These are phyloP conservation scores for Hirtodrosophila confusa DNA, from an alignment of 2,888 invertebrate species.

Conservation along the genomic window DNA sequence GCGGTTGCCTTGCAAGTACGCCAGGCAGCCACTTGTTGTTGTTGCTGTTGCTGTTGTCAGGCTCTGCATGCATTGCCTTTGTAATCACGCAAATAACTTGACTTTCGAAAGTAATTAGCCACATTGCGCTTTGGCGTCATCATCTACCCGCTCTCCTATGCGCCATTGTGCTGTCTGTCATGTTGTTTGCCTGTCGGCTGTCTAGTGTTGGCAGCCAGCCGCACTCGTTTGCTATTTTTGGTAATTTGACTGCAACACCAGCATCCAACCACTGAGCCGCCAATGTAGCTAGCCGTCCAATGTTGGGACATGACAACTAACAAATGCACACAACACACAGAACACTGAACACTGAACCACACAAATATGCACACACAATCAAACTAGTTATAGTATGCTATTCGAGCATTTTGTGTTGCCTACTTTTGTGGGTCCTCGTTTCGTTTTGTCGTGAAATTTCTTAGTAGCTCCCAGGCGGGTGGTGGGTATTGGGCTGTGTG, in stretches of 20 bases:
- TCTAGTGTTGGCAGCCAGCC: constrained; percentile 4
- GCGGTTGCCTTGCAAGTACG: constrained; percentile 22
- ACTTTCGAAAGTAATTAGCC: constrained; percentile 79
- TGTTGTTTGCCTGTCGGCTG: constrained; percentile 20
- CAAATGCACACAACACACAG: constrained; percentile 57
- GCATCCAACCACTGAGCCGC: constrained; percentile 15
- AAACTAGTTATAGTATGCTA: constrained; percentile 3
- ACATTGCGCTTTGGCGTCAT: constrained; percentile 63
- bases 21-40: constrained; percentile 10
- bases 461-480: constrained; percentile 20
- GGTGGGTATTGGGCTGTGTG: too few relatives aligned
- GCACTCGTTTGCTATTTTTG: constrained; percentile 59
- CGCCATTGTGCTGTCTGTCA: constrained; percentile 33
- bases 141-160: constrained; percentile 11
- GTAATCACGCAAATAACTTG: constrained; percentile 81
- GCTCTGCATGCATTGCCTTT: constrained; percentile 58
- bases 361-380: background rate
- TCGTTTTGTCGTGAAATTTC: constrained; percentile 24
- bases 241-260: constrained; percentile 63
- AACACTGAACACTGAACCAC: background rate
- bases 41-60: constrained; percentile 6
- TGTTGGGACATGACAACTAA: constrained; percentile 66
- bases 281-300: constrained; percentile 40
- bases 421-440: constrained; percentile 34
- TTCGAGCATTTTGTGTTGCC: constrained; percentile 36